Percentiles rank a stretch among this genome's conserved stretches.
These are phyloP conservation scores for Drosophila sturtevanti DNA, from an alignment of 1,140 invertebrate species.

Conservation along the genomic window DNA sequence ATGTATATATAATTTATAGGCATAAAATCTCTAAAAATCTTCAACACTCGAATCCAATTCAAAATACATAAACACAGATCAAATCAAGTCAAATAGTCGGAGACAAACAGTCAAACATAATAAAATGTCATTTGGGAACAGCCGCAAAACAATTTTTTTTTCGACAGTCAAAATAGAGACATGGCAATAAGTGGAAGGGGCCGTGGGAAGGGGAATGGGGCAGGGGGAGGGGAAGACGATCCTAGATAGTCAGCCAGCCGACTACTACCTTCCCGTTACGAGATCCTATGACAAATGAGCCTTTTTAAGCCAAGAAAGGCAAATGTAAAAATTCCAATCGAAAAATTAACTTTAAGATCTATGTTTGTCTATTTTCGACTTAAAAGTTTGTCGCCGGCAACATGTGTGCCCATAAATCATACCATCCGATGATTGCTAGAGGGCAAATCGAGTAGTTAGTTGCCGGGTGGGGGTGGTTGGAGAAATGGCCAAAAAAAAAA, in stretches of 20 bases:
- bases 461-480: not conserved
- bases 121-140: constrained; percentile 72
- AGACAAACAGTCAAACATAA: constrained; percentile 76
- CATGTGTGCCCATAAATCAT: constrained; percentile 78
- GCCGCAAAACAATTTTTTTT: constrained; percentile 73
- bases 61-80: constrained; percentile 25
- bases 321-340: constrained; percentile 53
- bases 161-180: constrained; percentile 72
- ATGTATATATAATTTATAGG: too few species aligned
- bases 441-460: not conserved
- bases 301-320: constrained; percentile 46
- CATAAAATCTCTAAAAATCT: not conserved
- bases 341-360: constrained; percentile 66
- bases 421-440: constrained; percentile 16
- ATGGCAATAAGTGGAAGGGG: not conserved
- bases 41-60: not conserved
- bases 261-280: not conserved
- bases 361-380: constrained; percentile 66
- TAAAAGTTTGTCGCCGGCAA: constrained; percentile 53
- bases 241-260: too few species aligned
- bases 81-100: constrained; percentile 27
- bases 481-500: not conserved
- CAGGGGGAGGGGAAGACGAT: too few species aligned
- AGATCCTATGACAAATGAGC: constrained; percentile 68
- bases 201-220: too few species aligned